Base-by-base conservation (phyloP, 2,113 vertebrate genomes). In the Hipposideros armiger region DNA sequence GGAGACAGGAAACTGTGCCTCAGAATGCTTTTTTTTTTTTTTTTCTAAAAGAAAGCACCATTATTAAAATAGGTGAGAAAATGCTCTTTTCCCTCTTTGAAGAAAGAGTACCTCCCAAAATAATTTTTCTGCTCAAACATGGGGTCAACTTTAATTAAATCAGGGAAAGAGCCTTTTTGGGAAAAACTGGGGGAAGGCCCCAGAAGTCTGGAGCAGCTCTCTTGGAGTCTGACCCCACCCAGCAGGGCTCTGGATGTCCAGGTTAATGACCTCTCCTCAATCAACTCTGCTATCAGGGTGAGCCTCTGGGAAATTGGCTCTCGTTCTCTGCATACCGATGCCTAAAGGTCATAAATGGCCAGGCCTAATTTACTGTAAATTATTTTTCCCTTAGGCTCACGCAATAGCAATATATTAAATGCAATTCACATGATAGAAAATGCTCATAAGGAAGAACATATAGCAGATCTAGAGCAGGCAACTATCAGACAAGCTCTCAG, bases 71-170 rank as follows among this genome's bases (percentile, higher is more conserved):
- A 56, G 45, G 14, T 52, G 19, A 45, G 40, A 76, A 81, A 81
- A 93, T 56, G 11, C 28, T 81, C 42, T 89, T 40, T 88, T 85
- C 26, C 5, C 36, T 89, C 50, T 89, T 83, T 83, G 76, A 91
- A 81, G 16, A 72, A 56, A 86, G 30, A 90, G 24, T 40, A 87
- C 28, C 40, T 91, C 47, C 22, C 22, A 87, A 91, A 91, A 36
- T 83, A 87, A 72, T 69, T 82, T 45, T 91, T 87, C 3, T 64
- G 36, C 15, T 94, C 20, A 64, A 95, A 82, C 11, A 72, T 17
- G 19, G 45, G 9, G 3, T 85, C 86, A 90, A 60, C 58, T 73
- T 73, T 73, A 89, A 88, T 76, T 95, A 78, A 80, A 58, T 66
- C 73, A 50, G 13, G 52, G 69, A 56, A 70, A 83, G 8, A 93